These are phyloP conservation scores for Nomia melanderi DNA, from an alignment of 1,140 invertebrate species.

Conservation along the genomic window DNA sequence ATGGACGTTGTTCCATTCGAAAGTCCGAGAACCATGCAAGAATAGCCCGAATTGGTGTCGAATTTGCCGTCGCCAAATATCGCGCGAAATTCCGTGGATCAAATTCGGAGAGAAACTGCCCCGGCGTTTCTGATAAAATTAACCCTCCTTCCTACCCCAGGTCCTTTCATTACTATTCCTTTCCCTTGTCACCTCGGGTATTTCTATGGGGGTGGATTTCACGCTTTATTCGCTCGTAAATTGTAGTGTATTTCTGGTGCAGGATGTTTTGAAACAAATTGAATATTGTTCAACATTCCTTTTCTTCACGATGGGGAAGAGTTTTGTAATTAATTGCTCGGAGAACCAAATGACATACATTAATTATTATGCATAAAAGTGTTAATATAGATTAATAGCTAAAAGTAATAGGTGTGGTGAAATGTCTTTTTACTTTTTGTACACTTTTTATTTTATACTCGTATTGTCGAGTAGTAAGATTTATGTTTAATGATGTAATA, in stretches of 20 bases:
- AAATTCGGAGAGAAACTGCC: constrained; percentile 15
- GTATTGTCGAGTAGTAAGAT: no score
- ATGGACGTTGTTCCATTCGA: constrained; percentile 41
- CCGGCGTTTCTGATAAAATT: constrained; percentile 42
- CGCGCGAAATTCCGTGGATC: constrained; percentile 43
- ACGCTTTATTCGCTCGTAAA: not conserved
- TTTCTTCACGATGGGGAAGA: not conserved
- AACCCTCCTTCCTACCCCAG: not conserved
- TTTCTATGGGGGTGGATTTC: not conserved
- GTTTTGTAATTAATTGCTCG: not conserved
- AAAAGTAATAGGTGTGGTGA: no score
- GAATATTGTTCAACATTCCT: not conserved
- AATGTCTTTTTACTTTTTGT: no score
- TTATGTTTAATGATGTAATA: no score
- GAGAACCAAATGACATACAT: not conserved
- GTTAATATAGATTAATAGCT: no score
- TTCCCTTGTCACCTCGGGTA: not conserved
- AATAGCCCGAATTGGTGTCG: constrained; percentile 36
- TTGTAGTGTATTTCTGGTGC: not conserved
- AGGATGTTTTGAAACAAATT: not conserved
- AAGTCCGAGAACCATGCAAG: constrained; percentile 35
- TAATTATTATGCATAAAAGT: no score
- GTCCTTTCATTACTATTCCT: not conserved
- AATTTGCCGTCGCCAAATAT: constrained; percentile 51
- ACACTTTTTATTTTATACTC: no score